These are phyloP conservation scores for Lasioglossum lativentre DNA, from an alignment of 2,888 invertebrate species.

Conservation along the genomic window DNA sequence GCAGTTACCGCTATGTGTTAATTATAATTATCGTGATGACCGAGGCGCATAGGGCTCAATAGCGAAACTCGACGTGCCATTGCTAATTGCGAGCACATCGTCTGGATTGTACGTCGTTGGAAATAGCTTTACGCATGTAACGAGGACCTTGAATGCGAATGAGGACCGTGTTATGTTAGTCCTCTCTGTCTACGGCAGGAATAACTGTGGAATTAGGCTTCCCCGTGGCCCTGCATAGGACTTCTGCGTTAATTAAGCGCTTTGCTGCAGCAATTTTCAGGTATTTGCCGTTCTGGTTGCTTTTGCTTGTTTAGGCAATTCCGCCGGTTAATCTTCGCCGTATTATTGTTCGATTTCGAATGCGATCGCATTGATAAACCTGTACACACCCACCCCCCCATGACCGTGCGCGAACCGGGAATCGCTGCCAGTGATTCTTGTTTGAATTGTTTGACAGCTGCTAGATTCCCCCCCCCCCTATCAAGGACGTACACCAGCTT, in stretches of 20 bases:
- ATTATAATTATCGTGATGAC: constrained; percentile 67
- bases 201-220: constrained; percentile 29
- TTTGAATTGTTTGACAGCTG: background rate
- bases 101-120: constrained; percentile 52
- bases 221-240: background rate
- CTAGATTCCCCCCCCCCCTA: no score
- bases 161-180: constrained; percentile 18
- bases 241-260: constrained; percentile 19
- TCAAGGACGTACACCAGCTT: background rate
- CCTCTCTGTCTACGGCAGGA: constrained; percentile 5
- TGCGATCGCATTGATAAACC: background rate
- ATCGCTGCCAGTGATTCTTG: background rate
- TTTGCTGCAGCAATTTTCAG: background rate
- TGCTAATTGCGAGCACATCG: constrained; percentile 63
- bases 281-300: background rate
- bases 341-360: constrained; percentile 5
- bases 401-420: background rate
- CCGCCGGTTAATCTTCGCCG: constrained; percentile 12
- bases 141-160: constrained; percentile 41
- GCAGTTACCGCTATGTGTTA: constrained; percentile 50
- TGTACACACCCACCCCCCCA: background rate
- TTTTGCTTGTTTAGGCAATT: constrained; percentile 7
- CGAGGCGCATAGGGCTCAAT: constrained; percentile 45
- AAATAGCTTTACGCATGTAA: constrained; percentile 54
- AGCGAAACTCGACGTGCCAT: constrained; percentile 57